phyloP scores from a whole-genome alignment of 1,140 invertebrate genomes.

The Pantala flavescens region DNA sequence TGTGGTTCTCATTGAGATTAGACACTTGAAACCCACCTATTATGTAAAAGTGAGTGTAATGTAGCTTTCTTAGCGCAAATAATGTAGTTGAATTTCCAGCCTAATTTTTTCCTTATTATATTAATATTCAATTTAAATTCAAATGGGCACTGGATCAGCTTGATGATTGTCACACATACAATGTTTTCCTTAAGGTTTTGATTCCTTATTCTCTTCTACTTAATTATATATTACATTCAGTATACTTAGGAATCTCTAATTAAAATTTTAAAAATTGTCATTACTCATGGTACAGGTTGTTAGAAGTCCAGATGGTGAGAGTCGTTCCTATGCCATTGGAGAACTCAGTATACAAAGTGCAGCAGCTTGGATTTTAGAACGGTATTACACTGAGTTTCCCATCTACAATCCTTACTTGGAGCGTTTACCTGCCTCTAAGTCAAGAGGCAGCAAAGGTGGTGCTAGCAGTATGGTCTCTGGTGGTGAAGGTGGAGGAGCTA shows the following conservation, averaged over 20 bases:
- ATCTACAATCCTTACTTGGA: constrained; percentile 96
- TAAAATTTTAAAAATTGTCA: too few relatives aligned
- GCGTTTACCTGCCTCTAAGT: constrained; percentile 74
- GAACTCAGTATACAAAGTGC: constrained; percentile 90
- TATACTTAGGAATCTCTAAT: too few relatives aligned
- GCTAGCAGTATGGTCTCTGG: constrained; percentile 32
- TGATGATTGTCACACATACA: too few relatives aligned
- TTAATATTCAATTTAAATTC: too few relatives aligned
- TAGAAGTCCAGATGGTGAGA: constrained; percentile 87
- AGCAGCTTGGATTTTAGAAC: constrained; percentile 85
- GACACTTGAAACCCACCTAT: constrained; percentile 80
- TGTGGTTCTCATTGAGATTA: constrained; percentile 82
- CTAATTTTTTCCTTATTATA: too few relatives aligned
- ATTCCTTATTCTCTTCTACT: too few relatives aligned
- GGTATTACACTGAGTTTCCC: constrained; percentile 92
- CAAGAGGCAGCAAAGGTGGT: neutral
- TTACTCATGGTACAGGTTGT: constrained; percentile 50
- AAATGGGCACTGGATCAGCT: too few relatives aligned
- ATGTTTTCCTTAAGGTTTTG: too few relatives aligned
- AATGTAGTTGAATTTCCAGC: too few relatives aligned
- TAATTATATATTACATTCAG: too few relatives aligned
- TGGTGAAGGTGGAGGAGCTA: constrained; percentile 65
- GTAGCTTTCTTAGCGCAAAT: neutral
- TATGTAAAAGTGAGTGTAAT: constrained; percentile 60
- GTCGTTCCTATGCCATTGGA: constrained; percentile 74